Evolutionary conservation across 2,888 invertebrate genomes (phyloP).

Genomic region (Luperina testacea): DNA sequence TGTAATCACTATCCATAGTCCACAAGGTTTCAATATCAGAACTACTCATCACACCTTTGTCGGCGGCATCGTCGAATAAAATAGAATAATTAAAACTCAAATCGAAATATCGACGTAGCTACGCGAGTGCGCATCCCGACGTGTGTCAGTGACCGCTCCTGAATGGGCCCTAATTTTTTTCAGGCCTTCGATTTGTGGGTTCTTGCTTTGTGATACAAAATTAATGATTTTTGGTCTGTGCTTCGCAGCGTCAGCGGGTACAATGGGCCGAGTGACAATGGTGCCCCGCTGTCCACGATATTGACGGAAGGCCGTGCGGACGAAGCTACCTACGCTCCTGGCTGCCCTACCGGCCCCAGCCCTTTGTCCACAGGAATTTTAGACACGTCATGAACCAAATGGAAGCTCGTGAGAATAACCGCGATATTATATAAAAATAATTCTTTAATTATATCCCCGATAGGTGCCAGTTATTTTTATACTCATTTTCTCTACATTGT

Average conservation of each 20-base stretch:
- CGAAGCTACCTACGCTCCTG: slow-evolving; percentile 86
- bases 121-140: slow-evolving; percentile 72
- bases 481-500: slow-evolving; percentile 71
- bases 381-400: slow-evolving; percentile 85
- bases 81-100: slow-evolving; percentile 84
- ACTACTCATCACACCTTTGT: slow-evolving; percentile 53
- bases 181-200: slow-evolving; percentile 88
- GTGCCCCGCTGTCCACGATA: slow-evolving; percentile 89
- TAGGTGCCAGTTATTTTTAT: slow-evolving; percentile 68
- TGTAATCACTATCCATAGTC: slow-evolving; percentile 55
- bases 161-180: slow-evolving; percentile 87
- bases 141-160: slow-evolving; percentile 86
- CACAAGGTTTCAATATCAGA: slow-evolving; percentile 63
- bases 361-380: slow-evolving; percentile 86
- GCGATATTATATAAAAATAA: slow-evolving; percentile 78
- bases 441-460: slow-evolving; percentile 77
- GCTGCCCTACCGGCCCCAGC: slow-evolving; percentile 73
- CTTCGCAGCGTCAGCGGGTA: slow-evolving; percentile 82
- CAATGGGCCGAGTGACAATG: slow-evolving; percentile 87
- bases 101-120: slow-evolving; percentile 78
- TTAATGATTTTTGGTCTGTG: slow-evolving; percentile 90
- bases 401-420: slow-evolving; percentile 82
- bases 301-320: slow-evolving; percentile 83
- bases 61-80: slow-evolving; percentile 58
- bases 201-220: slow-evolving; percentile 89